Percentiles rank a stretch among this genome's conserved stretches.
phyloP scores from a whole-genome alignment of 2,113 vertebrate genomes.

The Pelvicachromis taeniatus region DNA sequence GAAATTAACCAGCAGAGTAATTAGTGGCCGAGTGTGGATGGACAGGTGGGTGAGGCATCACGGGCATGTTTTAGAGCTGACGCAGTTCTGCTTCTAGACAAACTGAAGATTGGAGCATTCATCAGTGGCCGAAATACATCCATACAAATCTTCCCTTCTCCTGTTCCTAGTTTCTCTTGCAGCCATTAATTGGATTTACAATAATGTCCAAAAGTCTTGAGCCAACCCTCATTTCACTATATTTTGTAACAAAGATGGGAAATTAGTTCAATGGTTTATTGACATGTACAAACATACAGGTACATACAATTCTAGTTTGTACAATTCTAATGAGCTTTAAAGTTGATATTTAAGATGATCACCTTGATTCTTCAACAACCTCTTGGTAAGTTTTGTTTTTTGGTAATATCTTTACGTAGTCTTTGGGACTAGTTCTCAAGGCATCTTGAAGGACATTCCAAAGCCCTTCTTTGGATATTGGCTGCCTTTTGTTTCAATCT shows the following conservation, averaged over 20 bases:
- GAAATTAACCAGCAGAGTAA: background rate
- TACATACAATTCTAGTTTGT: background rate
- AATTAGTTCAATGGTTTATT: background rate
- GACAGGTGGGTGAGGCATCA: too few relatives aligned
- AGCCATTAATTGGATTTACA: accelerated
- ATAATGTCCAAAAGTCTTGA: background rate
- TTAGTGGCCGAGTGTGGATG: background rate
- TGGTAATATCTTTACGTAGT: background rate
- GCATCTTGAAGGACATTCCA: background rate
- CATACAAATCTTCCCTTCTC: accelerated
- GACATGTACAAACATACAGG: background rate
- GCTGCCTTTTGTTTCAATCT: background rate
- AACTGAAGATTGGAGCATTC: background rate
- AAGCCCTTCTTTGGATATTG: background rate
- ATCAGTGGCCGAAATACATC: accelerated
- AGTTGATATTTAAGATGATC: background rate
- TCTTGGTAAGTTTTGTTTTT: accelerated
- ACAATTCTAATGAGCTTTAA: background rate
- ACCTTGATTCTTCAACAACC: background rate
- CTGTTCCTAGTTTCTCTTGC: background rate
- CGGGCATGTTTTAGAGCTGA: too few relatives aligned
- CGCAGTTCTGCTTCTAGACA: too few relatives aligned
- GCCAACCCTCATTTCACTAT: background rate
- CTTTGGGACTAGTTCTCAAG: background rate
- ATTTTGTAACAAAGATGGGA: background rate